Evolutionary conservation across 2,888 invertebrate species (phyloP).

Genomic region (Caradrina kadenii): DNA sequence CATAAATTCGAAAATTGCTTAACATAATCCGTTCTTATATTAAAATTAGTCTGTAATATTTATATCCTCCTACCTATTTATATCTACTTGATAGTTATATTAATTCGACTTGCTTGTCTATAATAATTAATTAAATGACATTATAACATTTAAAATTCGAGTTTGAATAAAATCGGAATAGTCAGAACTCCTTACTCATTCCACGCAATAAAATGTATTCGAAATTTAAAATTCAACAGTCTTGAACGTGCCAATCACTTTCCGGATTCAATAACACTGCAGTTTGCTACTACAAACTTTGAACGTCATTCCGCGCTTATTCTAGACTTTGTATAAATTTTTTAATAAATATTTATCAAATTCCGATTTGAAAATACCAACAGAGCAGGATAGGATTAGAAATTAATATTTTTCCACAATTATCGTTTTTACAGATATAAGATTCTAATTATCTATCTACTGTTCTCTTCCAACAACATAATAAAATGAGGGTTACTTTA

Average conservation of each 20-base stretch:
- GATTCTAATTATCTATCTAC: too few species aligned
- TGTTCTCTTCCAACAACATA: not conserved
- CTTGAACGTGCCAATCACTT: slow-evolving; percentile 51
- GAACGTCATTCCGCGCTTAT: slow-evolving; percentile 32
- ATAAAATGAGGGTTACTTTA: too few species aligned
- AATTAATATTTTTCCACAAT: slow-evolving; percentile 3
- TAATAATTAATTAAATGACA: too few species aligned
- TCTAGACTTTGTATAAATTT: slow-evolving; percentile 13
- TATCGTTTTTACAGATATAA: not conserved
- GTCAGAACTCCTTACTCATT: slow-evolving; percentile 31
- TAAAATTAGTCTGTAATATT: too few species aligned
- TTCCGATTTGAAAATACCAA: not conserved
- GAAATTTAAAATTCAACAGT: slow-evolving; percentile 44
- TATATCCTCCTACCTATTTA: too few species aligned
- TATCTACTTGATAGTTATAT: too few species aligned
- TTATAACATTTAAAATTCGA: slow-evolving; percentile 13
- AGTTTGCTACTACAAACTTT: slow-evolving; percentile 7
- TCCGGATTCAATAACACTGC: slow-evolving; percentile 28
- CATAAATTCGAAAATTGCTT: not conserved
- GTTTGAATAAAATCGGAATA: slow-evolving; percentile 18
- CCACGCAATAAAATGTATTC: slow-evolving; percentile 41
- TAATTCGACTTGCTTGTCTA: too few species aligned
- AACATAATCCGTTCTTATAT: too few species aligned
- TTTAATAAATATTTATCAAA: slow-evolving; percentile 18
- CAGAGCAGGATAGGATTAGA: not conserved